Evolutionary conservation across 2,888 invertebrate species (phyloP), one percentile per base, ranked within the genome.

Genomic region (Synanthedon vespiformis): DNA sequence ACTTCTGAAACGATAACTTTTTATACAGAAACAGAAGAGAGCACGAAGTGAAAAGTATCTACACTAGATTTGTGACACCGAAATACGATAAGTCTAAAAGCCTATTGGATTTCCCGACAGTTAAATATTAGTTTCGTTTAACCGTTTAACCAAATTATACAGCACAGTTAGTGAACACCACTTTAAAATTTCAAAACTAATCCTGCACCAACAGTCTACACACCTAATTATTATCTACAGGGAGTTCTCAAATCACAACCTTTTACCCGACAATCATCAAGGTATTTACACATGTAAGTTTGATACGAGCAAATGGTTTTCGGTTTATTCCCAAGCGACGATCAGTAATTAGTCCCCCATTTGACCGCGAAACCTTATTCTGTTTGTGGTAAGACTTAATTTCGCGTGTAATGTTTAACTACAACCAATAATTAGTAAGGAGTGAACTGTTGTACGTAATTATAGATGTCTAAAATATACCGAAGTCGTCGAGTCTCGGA

Each of bases 391-490:
- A 69, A 60, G 60, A 69, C 40, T 8, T n/a, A 18, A 40, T 51
- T 53, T 53, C 27, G 50, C 11, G 40, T 10, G 60, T 60, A 53
- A 57, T 53, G 58, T 58, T 72, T 52, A 34, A 34, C 8, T 52
- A 44, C 54, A 57, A 58, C 54, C 58, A 61, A 63, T 80, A 81
- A 83, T 84, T 85, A 81, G 69, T 61, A 58, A 75, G 79, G 76
- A 80, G 79, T 77, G 72, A 76, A 74, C 68, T 81, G 75, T 80
- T 80, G 78, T 73, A 70, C 70, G 68, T 80, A 84, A 85, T 85
- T 80, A 77, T 71, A 65, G 66, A 68, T 70, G 68, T 70, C 61
- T 68, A 66, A 61, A 66, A 67, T 64, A 54, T 64, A 53, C 52
- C 49, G 48, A 55, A 61, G 62, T 58, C 51, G 56, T 59, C 57